Base-by-base conservation (phyloP, 2,888 invertebrate genomes). In the Cacoxenus indagator region DNA sequence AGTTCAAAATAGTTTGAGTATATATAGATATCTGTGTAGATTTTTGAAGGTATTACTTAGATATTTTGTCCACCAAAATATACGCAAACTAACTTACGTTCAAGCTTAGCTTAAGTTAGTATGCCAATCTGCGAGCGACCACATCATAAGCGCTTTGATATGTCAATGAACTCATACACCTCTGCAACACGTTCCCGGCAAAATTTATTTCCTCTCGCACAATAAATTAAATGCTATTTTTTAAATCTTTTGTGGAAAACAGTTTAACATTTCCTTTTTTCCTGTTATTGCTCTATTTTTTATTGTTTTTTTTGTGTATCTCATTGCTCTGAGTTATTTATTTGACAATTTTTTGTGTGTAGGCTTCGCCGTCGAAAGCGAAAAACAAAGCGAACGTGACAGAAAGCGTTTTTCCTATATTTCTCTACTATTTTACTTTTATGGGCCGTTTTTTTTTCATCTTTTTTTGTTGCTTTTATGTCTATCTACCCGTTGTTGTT, bases 361-460 rank as follows among this genome's bases (percentile, higher is more conserved):
- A 62, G 61, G 61, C 61, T 62, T 59, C 22, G 14, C 17, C 31
- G 29, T 31, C 59, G 19, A 29, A 24, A 54, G 54, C 54, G 22
- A 26, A 54, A 54, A 19, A 37, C 37, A 51, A 51, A 43, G 11
- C 45, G 73, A 76, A 82, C 82, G 81, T 81, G 81, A 81, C 81
- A 74, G 82, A 81, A 81, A 72, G 76, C 79, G 77, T 61, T 78
- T 81, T 81, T 78, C 70, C 72, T 57, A 29, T 57, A n/a, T n/a
- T n/a, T n/a, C n/a, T n/a, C 29, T 57, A 27, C 57, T 29, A 57
- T 57, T 57, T n/a, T 48, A 48, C 19, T 48, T n/a, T 48, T 48
- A 37, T 37, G 37, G 37, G 8, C 14, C 9, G 14, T 14, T 48
- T 48, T 43, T 43, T 31, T 19, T 31, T 29, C 17, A n/a, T 59